Evolutionary conservation across 2,888 invertebrate species (phyloP).

Genomic region (Unio pictorum): DNA sequence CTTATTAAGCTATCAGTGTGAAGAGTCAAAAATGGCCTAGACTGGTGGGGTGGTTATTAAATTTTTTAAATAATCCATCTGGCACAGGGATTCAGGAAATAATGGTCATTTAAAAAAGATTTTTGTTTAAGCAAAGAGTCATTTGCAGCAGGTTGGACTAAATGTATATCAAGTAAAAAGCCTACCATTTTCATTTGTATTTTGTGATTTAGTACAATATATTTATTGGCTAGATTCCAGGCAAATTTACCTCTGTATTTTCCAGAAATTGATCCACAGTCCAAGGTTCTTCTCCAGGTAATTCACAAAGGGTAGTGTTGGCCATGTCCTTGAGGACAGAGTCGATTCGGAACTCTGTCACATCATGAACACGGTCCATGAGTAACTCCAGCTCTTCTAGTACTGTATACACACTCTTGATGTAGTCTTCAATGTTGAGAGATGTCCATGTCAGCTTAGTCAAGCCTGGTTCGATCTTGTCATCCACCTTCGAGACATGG

Average conservation of each 20-base stretch:
- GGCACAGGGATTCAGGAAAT: too few species aligned
- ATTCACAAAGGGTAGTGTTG: slow-evolving; percentile 83
- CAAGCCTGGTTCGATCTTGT: slow-evolving; percentile 82
- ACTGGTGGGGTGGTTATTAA: too few species aligned
- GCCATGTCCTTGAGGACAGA: slow-evolving; percentile 91
- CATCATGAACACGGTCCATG: slow-evolving; percentile 73
- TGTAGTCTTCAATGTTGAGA: slow-evolving; percentile 79
- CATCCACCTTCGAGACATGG: slow-evolving; percentile 87
- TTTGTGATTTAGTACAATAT: background rate
- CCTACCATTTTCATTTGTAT: too few species aligned
- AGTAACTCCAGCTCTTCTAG: slow-evolving; percentile 86
- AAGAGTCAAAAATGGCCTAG: too few species aligned
- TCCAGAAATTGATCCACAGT: slow-evolving; percentile 88
- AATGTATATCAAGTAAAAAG: too few species aligned
- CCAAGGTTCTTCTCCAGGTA: slow-evolving; percentile 90
- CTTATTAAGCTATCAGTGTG: background rate
- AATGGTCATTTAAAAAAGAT: too few species aligned
- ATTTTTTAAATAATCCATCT: too few species aligned
- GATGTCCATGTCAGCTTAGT: slow-evolving; percentile 89
- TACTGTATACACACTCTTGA: slow-evolving; percentile 78
- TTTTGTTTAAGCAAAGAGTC: too few species aligned
- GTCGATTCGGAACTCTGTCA: slow-evolving; percentile 80
- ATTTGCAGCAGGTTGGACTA: too few species aligned
- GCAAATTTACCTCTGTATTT: slow-evolving; percentile 81
- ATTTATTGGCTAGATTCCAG: background rate